Percentiles rank a stretch among this genome's conserved stretches.
Conservation (phyloP, 2,113 vertebrate genomes). For the Ameiurus melas region DNA sequence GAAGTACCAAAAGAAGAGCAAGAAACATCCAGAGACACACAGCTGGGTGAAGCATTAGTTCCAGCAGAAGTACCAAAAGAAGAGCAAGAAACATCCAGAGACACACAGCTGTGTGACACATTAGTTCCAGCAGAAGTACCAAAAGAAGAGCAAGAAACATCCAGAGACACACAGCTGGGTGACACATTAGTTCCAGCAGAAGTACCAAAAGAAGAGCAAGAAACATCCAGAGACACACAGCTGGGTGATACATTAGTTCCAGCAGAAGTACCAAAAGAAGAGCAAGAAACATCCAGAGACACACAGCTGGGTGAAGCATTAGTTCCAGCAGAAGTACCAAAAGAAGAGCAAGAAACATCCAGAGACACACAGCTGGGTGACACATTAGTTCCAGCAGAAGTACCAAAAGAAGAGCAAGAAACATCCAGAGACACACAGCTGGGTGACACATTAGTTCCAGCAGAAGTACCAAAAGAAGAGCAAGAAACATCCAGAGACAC, state of each 20-base stretch:
- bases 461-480: neutral
- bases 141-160: neutral
- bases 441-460: neutral
- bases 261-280: neutral
- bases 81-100: neutral
- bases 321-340: neutral
- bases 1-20: neutral
- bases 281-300: neutral
- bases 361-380: neutral
- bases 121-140: neutral
- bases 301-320: neutral
- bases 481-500: neutral
- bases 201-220: neutral
- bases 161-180: neutral
- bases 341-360: neutral
- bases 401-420: neutral
- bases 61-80: neutral
- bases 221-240: neutral
- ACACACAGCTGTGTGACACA: neutral
- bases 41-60: neutral
- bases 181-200: neutral
- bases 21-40: neutral
- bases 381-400: neutral
- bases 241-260: neutral
- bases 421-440: neutral